A percentile compares a stretch with the other conserved stretches of the same genome.
phyloP scores from a whole-genome alignment of 2,113 vertebrate genomes.

The Microtus oregoni region DNA sequence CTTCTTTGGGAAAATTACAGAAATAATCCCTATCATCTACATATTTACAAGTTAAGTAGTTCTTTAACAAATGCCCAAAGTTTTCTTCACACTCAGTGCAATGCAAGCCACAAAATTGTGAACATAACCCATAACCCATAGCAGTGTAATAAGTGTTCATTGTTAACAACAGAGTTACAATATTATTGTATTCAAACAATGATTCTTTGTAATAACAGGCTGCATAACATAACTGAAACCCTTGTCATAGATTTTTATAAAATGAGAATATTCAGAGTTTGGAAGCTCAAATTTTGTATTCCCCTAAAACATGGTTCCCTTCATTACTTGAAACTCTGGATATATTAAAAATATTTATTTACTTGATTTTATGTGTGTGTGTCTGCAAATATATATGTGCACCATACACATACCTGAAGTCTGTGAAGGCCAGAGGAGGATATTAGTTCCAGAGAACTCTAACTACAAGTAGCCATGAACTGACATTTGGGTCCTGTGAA shows the following conservation, averaged over 20 bases:
- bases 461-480: too few relatives aligned
- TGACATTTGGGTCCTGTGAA: background rate
- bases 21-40: background rate
- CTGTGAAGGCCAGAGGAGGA: background rate
- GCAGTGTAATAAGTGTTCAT: background rate
- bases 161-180: background rate
- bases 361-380: background rate
- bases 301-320: background rate
- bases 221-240: background rate
- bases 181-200: background rate
- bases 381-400: too few relatives aligned
- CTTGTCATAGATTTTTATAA: background rate
- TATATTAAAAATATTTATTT: background rate
- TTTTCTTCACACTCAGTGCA: background rate
- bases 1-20: background rate
- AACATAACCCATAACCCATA: background rate
- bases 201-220: background rate
- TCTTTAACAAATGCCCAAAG: background rate
- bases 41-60: background rate
- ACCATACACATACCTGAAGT: too few relatives aligned
- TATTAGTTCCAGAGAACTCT: background rate
- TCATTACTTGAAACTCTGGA: background rate
- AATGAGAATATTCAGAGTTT: background rate
- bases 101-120: background rate
- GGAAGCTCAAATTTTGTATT: background rate